Percentiles rank a stretch among this genome's conserved stretches.
Conservation (phyloP, 2,797 vertebrate genomes). For the Sebastes diploproa region DNA sequence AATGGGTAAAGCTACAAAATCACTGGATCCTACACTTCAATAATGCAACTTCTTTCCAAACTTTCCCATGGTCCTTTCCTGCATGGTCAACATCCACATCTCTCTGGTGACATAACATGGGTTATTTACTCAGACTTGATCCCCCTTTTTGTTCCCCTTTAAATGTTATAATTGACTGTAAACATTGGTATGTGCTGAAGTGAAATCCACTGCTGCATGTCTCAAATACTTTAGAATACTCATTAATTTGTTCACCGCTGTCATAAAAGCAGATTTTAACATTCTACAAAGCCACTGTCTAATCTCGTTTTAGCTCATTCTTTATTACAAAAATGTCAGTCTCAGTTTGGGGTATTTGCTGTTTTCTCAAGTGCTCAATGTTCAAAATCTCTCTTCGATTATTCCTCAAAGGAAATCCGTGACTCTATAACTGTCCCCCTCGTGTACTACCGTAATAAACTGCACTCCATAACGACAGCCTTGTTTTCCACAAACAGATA, state of each 20-base stretch:
- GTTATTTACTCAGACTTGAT: background rate
- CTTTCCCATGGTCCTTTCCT: background rate
- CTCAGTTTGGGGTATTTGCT: background rate
- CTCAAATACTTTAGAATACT: background rate
- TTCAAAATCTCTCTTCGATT: constrained; percentile 6
- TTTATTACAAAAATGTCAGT: background rate
- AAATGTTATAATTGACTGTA: background rate
- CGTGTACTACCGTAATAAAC: constrained; percentile 1
- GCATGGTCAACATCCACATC: background rate
- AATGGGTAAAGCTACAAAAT: background rate
- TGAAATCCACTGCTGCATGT: background rate
- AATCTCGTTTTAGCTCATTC: background rate
- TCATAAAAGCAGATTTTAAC: background rate
- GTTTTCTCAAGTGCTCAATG: background rate
- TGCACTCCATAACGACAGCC: background rate
- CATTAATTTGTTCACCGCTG: background rate
- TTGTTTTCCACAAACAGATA: constrained; percentile 26
- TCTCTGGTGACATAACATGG: background rate
- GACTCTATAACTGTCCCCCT: constrained; percentile 1
- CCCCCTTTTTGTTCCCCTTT: too few relatives aligned
- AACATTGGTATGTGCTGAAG: background rate
- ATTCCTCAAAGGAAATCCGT: background rate
- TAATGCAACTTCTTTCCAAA: background rate
- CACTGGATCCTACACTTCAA: background rate
- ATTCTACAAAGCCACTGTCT: background rate